Conservation (phyloP, 2,888 invertebrate genomes). For the Podabrus alpinus region DNA sequence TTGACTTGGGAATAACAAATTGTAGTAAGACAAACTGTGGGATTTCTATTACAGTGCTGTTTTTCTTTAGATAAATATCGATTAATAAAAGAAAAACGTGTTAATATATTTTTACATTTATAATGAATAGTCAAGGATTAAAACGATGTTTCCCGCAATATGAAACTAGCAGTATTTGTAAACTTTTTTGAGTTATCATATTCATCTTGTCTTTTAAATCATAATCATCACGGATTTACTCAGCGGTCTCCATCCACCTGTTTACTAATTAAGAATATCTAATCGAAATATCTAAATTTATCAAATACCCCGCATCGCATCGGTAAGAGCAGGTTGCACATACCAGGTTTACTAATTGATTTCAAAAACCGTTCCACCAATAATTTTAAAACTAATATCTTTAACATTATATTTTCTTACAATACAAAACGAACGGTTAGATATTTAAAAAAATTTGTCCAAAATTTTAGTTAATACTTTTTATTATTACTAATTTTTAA, state of each 20-base stretch:
- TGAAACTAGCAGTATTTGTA: constrained; percentile 10
- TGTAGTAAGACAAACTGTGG: constrained; percentile 13
- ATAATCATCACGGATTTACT: constrained; percentile 29
- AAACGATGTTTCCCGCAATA: constrained; percentile 7
- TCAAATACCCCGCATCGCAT: constrained; percentile 15
- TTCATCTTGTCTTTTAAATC: constrained; percentile 23
- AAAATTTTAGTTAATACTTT: background rate
- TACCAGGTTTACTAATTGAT: constrained; percentile 16
- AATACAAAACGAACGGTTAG: background rate
- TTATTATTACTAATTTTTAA: too few relatives aligned
- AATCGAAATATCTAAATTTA: constrained; percentile 25
- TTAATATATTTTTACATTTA: constrained; percentile 5
- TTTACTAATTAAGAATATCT: constrained; percentile 33
- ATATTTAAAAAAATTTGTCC: background rate
- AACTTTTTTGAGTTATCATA: constrained; percentile 9
- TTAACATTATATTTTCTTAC: constrained; percentile 14
- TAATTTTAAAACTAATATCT: constrained; percentile 16
- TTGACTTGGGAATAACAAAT: constrained; percentile 11
- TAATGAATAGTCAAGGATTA: constrained; percentile 2
- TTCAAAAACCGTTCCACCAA: constrained; percentile 20
- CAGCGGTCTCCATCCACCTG: constrained; percentile 27
- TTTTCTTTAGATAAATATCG: constrained; percentile 3
- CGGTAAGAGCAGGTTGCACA: constrained; percentile 23
- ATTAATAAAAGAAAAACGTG: constrained; percentile 6
- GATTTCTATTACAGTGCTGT: constrained; percentile 8